Conservation (phyloP, 1,140 invertebrate genomes). For the Cydia pomonella region DNA sequence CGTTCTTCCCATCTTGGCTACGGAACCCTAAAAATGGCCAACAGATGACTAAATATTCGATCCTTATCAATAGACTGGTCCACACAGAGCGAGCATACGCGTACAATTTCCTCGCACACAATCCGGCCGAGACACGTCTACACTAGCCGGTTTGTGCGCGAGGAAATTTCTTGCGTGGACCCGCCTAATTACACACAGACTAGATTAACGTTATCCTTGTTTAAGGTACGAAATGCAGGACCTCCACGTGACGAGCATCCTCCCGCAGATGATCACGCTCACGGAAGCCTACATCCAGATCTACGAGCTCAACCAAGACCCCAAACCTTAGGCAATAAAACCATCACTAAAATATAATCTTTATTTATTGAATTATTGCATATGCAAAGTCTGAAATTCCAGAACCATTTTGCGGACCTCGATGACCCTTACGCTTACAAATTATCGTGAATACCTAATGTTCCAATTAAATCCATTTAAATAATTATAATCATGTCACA, state of each 20-base stretch:
- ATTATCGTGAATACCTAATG: conserved; percentile 25
- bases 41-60: no score
- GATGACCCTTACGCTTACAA: conserved; percentile 56
- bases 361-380: conserved; percentile 74
- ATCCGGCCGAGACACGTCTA: no score
- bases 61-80: no score
- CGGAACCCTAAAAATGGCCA: no score
- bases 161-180: no score
- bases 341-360: conserved; percentile 45
- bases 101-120: no score
- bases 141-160: no score
- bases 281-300: conserved; percentile 99
- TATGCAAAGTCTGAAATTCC: conserved; percentile 65
- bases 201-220: conserved; percentile 27
- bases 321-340: conserved; percentile 44
- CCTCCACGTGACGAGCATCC: conserved; percentile 98
- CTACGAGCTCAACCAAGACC: conserved; percentile 82
- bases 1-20: no score
- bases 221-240: conserved; percentile 97
- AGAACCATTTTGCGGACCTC: conserved; percentile 49
- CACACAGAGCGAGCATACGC: no score
- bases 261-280: conserved; percentile 99
- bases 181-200: no score
- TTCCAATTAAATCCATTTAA: conserved; percentile 30
- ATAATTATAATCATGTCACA: conserved; percentile 32